Percentiles rank a stretch among this genome's conserved stretches.
Evolutionary conservation across 2,888 invertebrate species (phyloP).

Genomic region (Heteropelma amictum): DNA sequence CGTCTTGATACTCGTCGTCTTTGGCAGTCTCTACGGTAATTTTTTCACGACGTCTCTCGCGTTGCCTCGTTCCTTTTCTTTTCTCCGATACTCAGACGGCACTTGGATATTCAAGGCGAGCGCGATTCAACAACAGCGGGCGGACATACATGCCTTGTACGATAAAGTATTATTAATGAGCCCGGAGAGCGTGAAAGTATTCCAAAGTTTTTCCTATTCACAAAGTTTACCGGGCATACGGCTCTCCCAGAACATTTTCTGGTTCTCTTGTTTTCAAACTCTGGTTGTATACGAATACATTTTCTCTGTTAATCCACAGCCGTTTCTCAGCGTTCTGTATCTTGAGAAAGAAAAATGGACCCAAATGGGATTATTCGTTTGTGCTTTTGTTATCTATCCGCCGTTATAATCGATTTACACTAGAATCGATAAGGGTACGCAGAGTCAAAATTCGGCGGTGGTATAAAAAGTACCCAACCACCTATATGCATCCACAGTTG

Average conservation of each 20-base stretch:
- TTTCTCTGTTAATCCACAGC: too few relatives aligned
- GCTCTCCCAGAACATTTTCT: background rate
- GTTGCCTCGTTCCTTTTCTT: slow-evolving; percentile 1
- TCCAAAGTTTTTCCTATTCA: slow-evolving; percentile 43
- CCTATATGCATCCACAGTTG: too few relatives aligned
- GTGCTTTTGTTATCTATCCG: background rate
- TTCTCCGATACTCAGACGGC: slow-evolving; percentile 15
- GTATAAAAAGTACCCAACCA: too few relatives aligned
- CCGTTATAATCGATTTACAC: background rate
- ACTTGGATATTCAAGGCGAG: slow-evolving; percentile 38
- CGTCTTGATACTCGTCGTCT: slow-evolving; percentile 1
- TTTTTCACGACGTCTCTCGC: background rate
- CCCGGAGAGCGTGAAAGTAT: slow-evolving; percentile 41
- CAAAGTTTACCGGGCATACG: slow-evolving; percentile 17
- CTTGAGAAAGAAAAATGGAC: too few relatives aligned
- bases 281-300: too few relatives aligned
- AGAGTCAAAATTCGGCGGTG: too few relatives aligned
- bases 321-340: background rate
- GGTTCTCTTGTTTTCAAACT: background rate
- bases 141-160: slow-evolving; percentile 26
- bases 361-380: too few relatives aligned
- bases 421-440: too few relatives aligned
- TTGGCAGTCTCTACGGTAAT: background rate
- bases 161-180: slow-evolving; percentile 50
- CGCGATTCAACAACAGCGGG: slow-evolving; percentile 26